Base-by-base conservation (phyloP, 1,140 invertebrate genomes). In the Atta texana region DNA sequence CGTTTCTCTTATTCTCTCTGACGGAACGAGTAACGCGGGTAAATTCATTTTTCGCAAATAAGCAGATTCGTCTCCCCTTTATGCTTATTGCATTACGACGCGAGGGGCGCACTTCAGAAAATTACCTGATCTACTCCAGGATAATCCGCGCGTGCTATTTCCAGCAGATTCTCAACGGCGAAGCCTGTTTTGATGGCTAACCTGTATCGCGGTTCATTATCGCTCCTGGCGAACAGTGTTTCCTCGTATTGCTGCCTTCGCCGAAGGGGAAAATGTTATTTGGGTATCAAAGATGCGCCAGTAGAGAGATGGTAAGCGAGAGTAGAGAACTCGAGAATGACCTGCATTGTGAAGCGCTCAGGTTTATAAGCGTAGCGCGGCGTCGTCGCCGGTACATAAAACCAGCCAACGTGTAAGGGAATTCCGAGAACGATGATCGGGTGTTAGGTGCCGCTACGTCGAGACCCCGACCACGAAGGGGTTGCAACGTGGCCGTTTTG, bases 251-350 rank as follows among this genome's bases (percentile, higher is more conserved):
- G 76, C 89, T 85, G 72, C 90, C 24, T 24, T 24, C 24, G 90
- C 80, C 74, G 90, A 92, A 90, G 91, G 88, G 88, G 88, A 59
- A 92, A 93, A 92, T 89, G 87, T 91, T 91, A 92, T 92, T 92
- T 92, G 88, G 88, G 87, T 92, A 89, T 91, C 87, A 93, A 92
- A 91, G 92, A 92, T 89, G 92, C 88, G 87, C 44, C n/a, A 4
- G 55, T n/a, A 18, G n/a, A 75, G 53, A 24, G 18, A 21, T 16
- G 7, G 3, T 8, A 24, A 16, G 8, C 1, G 34, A 39, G 84
- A 51, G 72, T 76, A 21, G 72, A 90, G 91, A 87, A 44, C 64
- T 34, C 63, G 80, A 87, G 72, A 64, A 49, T 8, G 75, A 84
- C 49, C 63, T n/a, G 78, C 81, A 89, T 89, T 84, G 90, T 90